Evolutionary conservation across 2,113 vertebrate species (phyloP).

Genomic region (Bubalus kerabau): DNA sequence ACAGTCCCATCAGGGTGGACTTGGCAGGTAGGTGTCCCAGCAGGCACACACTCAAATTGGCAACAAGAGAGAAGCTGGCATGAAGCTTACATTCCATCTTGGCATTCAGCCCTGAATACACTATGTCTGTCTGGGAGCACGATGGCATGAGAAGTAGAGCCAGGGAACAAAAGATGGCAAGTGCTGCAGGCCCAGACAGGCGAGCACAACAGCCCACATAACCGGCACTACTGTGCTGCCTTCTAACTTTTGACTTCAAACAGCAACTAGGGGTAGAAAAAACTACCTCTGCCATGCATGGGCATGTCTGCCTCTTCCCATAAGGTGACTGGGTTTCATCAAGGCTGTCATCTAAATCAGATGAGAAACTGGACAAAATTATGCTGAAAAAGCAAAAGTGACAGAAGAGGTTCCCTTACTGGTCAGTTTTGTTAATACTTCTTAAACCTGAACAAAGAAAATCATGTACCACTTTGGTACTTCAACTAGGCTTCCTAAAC

Average conservation of each 20-base stretch:
- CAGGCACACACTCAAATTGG: constrained; percentile 29
- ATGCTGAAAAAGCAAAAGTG: not conserved
- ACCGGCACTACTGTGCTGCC: not conserved
- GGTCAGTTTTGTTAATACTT: not conserved
- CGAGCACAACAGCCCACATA: not conserved
- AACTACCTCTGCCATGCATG: not conserved
- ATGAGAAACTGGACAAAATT: not conserved
- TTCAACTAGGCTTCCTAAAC: not conserved
- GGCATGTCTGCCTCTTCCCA: not conserved
- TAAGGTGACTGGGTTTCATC: not conserved
- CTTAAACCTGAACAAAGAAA: not conserved
- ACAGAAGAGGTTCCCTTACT: not conserved
- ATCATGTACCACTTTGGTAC: not conserved
- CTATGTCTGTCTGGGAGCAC: constrained; percentile 31
- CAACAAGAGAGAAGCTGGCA: constrained; percentile 59
- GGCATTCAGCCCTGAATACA: constrained; percentile 35
- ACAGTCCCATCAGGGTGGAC: not conserved
- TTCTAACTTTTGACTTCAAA: constrained; percentile 18
- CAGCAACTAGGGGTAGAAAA: not conserved
- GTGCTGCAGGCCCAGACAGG: constrained; percentile 39
- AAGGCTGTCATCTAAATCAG: not conserved
- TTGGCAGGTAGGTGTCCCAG: constrained; percentile 27
- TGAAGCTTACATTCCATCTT: constrained; percentile 34
- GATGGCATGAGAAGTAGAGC: constrained; percentile 26
- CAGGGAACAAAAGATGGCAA: constrained; percentile 40